Percentiles rank a stretch among this genome's conserved stretches.
These are phyloP conservation scores for Lepus oiostolus DNA, from an alignment of 2,797 vertebrate species.

Conservation along the genomic window DNA sequence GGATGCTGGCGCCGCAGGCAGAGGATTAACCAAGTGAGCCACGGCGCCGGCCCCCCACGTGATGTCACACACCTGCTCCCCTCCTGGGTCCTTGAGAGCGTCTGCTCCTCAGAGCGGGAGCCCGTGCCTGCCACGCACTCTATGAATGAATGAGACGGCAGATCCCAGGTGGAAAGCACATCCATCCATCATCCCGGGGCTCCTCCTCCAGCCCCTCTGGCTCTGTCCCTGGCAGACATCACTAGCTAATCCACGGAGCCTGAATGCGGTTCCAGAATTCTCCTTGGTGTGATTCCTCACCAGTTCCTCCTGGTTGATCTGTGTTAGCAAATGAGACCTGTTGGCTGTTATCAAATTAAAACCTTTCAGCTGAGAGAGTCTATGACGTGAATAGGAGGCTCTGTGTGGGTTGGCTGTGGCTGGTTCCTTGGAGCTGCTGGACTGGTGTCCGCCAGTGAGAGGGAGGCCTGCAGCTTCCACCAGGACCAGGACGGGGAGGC, in stretches of 20 bases:
- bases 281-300: neutral
- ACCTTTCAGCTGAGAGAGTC: slow-evolving; percentile 29
- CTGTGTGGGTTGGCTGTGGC: neutral
- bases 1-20: too few species aligned
- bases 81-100: slow-evolving; percentile 9
- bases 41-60: too few species aligned
- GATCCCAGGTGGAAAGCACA: neutral
- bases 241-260: neutral
- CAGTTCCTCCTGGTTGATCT: neutral
- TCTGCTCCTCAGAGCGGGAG: neutral
- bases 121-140: neutral
- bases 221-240: neutral
- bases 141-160: neutral
- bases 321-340: neutral
- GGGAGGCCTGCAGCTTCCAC: slow-evolving; percentile 26
- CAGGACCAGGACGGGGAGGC: slow-evolving; percentile 63
- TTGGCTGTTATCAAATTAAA: neutral
- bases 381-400: neutral
- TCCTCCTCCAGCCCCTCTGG: neutral
- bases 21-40: too few species aligned
- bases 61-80: too few species aligned
- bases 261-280: neutral
- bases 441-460: neutral
- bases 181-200: neutral
- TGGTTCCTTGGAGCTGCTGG: neutral